A percentile compares a stretch with the other conserved stretches of the same genome.
Conservation (phyloP, 2,797 vertebrate species). For the Synanceia verrucosa region DNA sequence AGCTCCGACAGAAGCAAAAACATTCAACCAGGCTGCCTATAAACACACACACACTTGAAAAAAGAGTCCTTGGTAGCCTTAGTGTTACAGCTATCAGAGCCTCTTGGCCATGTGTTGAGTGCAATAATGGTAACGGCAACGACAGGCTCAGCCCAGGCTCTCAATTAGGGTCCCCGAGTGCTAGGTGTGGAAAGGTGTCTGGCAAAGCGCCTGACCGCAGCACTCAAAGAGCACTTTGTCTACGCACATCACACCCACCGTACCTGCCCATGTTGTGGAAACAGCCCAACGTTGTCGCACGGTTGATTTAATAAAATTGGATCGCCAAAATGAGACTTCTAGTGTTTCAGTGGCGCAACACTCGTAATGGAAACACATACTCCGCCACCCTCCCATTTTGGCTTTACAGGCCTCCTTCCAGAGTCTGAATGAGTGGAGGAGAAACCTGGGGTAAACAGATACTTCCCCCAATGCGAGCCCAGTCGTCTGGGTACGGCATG, state of each 20-base stretch:
- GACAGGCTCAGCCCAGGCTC: constrained; percentile 57
- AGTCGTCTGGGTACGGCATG: constrained; percentile 56
- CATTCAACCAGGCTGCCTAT: constrained; percentile 49
- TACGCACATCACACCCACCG: constrained; percentile 60
- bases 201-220: constrained; percentile 76
- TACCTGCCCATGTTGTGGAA: constrained; percentile 80
- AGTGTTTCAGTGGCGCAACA: constrained; percentile 65
- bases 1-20: constrained; percentile 65
- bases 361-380: constrained; percentile 72
- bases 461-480: constrained; percentile 71
- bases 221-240: constrained; percentile 83
- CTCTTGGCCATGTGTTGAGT: constrained; percentile 72
- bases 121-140: constrained; percentile 75
- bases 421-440: constrained; percentile 53
- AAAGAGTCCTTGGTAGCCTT: constrained; percentile 59
- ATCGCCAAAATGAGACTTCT: constrained; percentile 76
- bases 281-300: constrained; percentile 68
- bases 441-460: constrained; percentile 71
- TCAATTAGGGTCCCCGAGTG: constrained; percentile 74
- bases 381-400: constrained; percentile 4
- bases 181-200: constrained; percentile 82
- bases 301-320: constrained; percentile 80
- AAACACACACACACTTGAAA: constrained; percentile 41
- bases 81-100: constrained; percentile 62
- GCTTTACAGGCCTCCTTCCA: constrained; percentile 63